A percentile compares a stretch with the other conserved stretches of the same genome.
These are phyloP conservation scores for Drosophila birchii DNA, from an alignment of 2,888 invertebrate genomes.

Conservation along the genomic window DNA sequence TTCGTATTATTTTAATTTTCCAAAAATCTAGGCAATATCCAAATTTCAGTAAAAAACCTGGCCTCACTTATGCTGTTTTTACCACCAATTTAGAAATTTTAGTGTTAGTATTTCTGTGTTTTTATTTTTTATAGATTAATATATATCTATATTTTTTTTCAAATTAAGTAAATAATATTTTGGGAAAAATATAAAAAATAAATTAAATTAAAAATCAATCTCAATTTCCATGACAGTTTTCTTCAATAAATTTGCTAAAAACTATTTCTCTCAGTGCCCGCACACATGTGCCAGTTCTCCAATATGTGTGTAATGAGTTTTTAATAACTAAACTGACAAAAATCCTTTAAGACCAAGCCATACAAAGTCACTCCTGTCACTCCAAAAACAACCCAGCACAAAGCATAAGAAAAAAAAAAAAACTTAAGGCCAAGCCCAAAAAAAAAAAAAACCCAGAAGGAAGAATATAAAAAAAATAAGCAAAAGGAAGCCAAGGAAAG, in stretches of 20 bases:
- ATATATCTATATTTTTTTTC: not conserved
- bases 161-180: not conserved
- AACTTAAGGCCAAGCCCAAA: constrained; percentile 6
- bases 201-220: not conserved
- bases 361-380: constrained; percentile 37
- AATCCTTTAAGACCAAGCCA: constrained; percentile 67
- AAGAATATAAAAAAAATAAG: not conserved
- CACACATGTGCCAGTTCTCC: constrained; percentile 3
- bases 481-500: not conserved
- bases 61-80: not conserved
- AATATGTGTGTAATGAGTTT: constrained; percentile 59
- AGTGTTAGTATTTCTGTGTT: not conserved
- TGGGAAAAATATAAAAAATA: not conserved
- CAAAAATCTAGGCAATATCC: no score
- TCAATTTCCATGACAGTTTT: no score
- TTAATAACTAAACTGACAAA: constrained; percentile 75
- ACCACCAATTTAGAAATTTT: not conserved
- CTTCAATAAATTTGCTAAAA: no score
- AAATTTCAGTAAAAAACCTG: not conserved
- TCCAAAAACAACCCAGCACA: not conserved
- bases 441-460: not conserved
- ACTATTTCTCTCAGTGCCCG: constrained; percentile 6
- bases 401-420: constrained; percentile 21
- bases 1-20: not conserved
- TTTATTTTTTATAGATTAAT: not conserved